Evolutionary conservation across 2,797 vertebrate species (phyloP), one percentile per base, ranked within the genome.

Genomic region (Chelmon rostratus): DNA sequence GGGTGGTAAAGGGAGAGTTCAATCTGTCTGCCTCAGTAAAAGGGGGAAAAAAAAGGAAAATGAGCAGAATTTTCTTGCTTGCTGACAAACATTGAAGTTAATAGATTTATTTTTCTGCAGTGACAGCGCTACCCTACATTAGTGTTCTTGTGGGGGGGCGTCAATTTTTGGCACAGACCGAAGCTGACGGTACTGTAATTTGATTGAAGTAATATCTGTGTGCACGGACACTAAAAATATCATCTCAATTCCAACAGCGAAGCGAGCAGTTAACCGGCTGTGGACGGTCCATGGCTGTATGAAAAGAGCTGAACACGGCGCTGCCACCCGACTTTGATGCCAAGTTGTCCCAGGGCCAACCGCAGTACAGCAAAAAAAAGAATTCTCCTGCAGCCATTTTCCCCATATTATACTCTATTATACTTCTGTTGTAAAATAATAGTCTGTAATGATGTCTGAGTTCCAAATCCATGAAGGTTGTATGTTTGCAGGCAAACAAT

Each of bases 81-180:
- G 13, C 67, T 57, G 63, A 76, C 46, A 47, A n/a, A 71, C 38
- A 57, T 42, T 76, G 8, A 53, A 42, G 40, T 49, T 25, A 59
- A 42, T 44, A n/a, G 63, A 72, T 78, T 63, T 50, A 68, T 72
- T 66, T 71, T 33, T 52, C 31, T 76, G 53, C 46, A 38, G 40
- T 40, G 58, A 69, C 64, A 31, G 50, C 25, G 0, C 9, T 8
- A 15, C 8, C 1, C 13, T 4, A 23, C 40, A 65, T 54, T 49
- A 78, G n/a, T 38, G 64, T 40, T 57, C 54, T 28, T 5, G 1
- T 58, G 56, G 18, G 54, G 8, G 56, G 21, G 9, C 4, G 6
- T 37, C 16, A 33, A 0, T 6, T 25, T 25, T 42, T 42, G n/a
- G 64, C n/a, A 25, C n/a, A 18, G 8, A 10, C 21, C 28, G 23